Percentiles rank a stretch among this genome's conserved stretches.
Evolutionary conservation across 1,140 invertebrate genomes (phyloP).

Genomic region (Drusus annulatus): DNA sequence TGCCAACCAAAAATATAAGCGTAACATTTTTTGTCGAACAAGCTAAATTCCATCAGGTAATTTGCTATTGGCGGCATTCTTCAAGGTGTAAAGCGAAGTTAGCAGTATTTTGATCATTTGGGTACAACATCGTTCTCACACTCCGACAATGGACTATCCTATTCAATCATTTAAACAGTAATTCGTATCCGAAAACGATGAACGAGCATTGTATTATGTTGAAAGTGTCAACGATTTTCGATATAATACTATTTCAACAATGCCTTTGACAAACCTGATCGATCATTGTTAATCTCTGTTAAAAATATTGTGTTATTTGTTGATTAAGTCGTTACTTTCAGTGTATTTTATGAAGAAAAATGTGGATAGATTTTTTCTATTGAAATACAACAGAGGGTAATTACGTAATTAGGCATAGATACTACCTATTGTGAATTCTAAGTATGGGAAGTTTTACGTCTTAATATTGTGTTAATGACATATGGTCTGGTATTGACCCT

Average conservation of each 20-base stretch:
- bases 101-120: neutral
- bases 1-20: no score
- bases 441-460: no score
- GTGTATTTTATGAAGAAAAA: neutral
- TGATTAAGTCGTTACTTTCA: slow-evolving; percentile 5
- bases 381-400: no score
- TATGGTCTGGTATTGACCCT: no score
- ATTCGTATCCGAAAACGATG: neutral
- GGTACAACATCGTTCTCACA: neutral
- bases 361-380: no score
- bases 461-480: no score
- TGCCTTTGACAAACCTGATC: neutral
- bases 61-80: slow-evolving; percentile 21
- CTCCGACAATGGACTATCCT: neutral
- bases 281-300: slow-evolving; percentile 8
- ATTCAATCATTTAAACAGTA: slow-evolving; percentile 24
- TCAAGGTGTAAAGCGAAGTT: neutral
- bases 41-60: neutral
- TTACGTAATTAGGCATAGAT: no score
- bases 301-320: neutral
- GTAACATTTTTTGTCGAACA: no score
- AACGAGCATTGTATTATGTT: slow-evolving; percentile 16
- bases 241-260: neutral
- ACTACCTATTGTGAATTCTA: no score
- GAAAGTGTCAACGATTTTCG: neutral